Evolutionary conservation across 1,140 invertebrate species (phyloP).

Genomic region (Drosophila erecta): DNA sequence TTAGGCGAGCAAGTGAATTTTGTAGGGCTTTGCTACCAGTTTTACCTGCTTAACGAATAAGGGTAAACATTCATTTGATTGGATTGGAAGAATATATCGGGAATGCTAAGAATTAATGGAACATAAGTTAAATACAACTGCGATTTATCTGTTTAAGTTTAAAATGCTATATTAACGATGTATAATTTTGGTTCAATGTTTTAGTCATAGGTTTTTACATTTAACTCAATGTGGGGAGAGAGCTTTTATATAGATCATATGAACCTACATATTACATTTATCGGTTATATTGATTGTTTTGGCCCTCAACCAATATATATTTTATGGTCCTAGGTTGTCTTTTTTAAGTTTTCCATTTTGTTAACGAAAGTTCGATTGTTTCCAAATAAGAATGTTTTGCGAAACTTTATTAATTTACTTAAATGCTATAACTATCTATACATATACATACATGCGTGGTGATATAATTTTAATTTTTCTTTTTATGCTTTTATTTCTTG

Average conservation of each 20-base stretch:
- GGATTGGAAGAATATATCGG: constrained; percentile 36
- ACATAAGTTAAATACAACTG: constrained; percentile 65
- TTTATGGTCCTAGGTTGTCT: constrained; percentile 59
- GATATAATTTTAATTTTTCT: constrained; percentile 80
- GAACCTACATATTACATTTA: constrained; percentile 36
- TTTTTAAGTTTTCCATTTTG: constrained; percentile 62
- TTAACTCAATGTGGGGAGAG: constrained; percentile 41
- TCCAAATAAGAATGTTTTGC: constrained; percentile 26
- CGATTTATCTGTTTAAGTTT: constrained; percentile 79
- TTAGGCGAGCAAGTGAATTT: constrained; percentile 39
- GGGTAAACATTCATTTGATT: constrained; percentile 38
- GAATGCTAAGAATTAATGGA: constrained; percentile 33
- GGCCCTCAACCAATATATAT: constrained; percentile 38
- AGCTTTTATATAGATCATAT: constrained; percentile 53
- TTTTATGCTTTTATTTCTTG: constrained; percentile 68
- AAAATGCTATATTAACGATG: constrained; percentile 48
- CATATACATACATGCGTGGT: constrained; percentile 66
- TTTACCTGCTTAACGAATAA: constrained; percentile 77
- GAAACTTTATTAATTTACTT: constrained; percentile 45
- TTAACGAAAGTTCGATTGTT: constrained; percentile 47
- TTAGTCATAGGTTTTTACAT: constrained; percentile 58
- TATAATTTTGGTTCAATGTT: constrained; percentile 77
- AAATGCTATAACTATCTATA: constrained; percentile 46
- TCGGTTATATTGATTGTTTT: constrained; percentile 51
- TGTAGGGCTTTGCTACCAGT: constrained; percentile 74